Conservation (phyloP, 2,888 invertebrate species). For the Megamerina dolium region DNA sequence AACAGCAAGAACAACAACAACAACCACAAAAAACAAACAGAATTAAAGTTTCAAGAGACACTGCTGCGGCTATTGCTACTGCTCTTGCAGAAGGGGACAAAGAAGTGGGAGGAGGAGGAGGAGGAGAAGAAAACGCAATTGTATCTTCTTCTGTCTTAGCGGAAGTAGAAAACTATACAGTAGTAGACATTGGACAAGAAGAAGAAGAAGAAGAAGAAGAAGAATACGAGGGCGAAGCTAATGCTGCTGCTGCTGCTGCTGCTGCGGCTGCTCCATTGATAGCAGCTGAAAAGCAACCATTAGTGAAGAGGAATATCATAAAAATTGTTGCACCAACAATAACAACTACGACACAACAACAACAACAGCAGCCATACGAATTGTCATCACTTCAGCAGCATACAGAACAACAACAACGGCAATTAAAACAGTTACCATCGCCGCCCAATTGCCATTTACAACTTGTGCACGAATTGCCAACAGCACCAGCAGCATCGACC, state of each 20-base stretch:
- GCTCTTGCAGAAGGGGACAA: background rate
- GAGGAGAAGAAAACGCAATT: background rate
- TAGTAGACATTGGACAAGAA: background rate
- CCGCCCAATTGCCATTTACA: slow-evolving; percentile 8
- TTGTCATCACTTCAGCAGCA: slow-evolving; percentile 1
- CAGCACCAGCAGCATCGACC: slow-evolving; percentile 1
- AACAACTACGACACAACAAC: slow-evolving; percentile 9
- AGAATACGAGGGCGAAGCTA: slow-evolving; percentile 3
- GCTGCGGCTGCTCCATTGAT: no score
- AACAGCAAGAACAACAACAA: background rate
- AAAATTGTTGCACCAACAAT: slow-evolving; percentile 8
- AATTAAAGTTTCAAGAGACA: background rate
- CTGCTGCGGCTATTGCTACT: background rate
- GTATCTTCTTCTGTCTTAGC: background rate
- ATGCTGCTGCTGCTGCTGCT: slow-evolving; percentile 1
- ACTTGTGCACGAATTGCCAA: slow-evolving; percentile 1
- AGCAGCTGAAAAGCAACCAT: slow-evolving; percentile 15
- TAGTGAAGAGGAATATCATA: slow-evolving; percentile 17
- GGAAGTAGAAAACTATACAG: slow-evolving; percentile 7
- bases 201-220: background rate
- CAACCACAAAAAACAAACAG: no score
- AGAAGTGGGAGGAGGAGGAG: background rate
- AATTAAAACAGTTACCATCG: slow-evolving; percentile 5
- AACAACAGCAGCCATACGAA: slow-evolving; percentile 3
- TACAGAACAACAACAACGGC: background rate